Evolutionary conservation across 92 coral and sea anemone genomes (phyloP).

Genomic region (Ricordea florida): DNA sequence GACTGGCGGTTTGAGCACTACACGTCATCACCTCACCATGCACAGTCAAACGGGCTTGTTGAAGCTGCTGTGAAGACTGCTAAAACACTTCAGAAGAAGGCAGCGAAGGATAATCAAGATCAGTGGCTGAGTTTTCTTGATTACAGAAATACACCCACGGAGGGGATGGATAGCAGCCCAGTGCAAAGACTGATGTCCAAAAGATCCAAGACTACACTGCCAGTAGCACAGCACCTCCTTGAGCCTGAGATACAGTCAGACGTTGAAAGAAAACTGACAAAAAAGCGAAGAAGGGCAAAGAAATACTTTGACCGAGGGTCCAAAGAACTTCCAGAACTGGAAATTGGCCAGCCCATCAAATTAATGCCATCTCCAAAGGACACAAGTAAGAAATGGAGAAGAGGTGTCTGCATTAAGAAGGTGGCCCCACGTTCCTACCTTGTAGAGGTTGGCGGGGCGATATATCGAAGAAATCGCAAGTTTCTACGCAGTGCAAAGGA

Average conservation of each 20-base stretch:
- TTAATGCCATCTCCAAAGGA: not conserved
- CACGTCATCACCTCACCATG: not conserved
- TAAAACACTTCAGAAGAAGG: not conserved
- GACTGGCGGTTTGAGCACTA: not conserved
- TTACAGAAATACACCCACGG: constrained; percentile 32
- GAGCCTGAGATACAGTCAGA: too few relatives aligned
- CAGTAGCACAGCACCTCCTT: too few relatives aligned
- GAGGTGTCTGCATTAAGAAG: constrained; percentile 29
- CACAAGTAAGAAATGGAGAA: constrained; percentile 34
- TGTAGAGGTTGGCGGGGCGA: constrained; percentile 34
- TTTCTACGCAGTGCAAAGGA: constrained; percentile 32
- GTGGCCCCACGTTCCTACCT: constrained; percentile 48
- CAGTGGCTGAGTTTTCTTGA: constrained; percentile 2
- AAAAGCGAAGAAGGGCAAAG: too few relatives aligned
- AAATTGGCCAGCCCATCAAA: constrained; percentile 40
- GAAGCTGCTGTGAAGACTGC: not conserved
- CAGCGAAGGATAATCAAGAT: not conserved
- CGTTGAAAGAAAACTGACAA: too few relatives aligned
- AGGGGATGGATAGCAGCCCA: constrained; percentile 13
- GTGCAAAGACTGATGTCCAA: constrained; percentile 33
- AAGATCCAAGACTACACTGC: too few relatives aligned
- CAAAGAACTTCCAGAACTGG: constrained; percentile 41
- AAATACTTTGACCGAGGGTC: constrained; percentile 36
- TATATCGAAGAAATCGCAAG: constrained; percentile 40
- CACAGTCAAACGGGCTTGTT: too few relatives aligned